phyloP scores from a whole-genome alignment of 1,140 invertebrate species.

The Coelopa frigida region DNA sequence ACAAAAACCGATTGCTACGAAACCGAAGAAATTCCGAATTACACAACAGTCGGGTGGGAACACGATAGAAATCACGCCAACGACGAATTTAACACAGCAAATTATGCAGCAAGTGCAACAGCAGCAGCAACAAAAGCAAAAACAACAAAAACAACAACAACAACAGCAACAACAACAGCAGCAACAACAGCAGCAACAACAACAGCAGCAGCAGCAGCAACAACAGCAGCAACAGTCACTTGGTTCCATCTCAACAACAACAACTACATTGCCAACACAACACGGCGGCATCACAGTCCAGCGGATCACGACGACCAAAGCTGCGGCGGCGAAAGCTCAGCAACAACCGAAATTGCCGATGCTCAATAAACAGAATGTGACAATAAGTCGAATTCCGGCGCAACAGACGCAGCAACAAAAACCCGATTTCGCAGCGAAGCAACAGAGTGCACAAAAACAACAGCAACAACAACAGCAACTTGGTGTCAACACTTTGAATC shows the following conservation, averaged over 20 bases:
- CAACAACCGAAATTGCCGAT: slow-evolving; percentile 23
- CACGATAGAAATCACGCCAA: slow-evolving; percentile 3
- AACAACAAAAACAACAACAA: slow-evolving; percentile 13
- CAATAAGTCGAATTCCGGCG: slow-evolving; percentile 31
- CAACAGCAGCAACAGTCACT: slow-evolving; percentile 13
- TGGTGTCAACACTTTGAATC: slow-evolving; percentile 2
- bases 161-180: slow-evolving; percentile 7
- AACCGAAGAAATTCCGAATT: slow-evolving; percentile 6
- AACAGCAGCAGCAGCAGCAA: slow-evolving; percentile 10
- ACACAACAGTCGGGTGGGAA: slow-evolving; percentile 5
- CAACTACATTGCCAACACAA: slow-evolving; percentile 3
- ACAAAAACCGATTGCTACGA: slow-evolving; percentile 16
- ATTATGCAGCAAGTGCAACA: slow-evolving; percentile 5
- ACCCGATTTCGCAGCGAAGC: slow-evolving; percentile 2
- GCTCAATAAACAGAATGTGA: slow-evolving; percentile 36
- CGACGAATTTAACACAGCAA: slow-evolving; percentile 15
- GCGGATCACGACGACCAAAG: slow-evolving; percentile 25
- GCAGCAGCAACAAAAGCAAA: slow-evolving; percentile 4
- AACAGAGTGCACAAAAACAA: background rate
- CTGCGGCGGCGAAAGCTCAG: background rate
- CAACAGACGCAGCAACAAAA: slow-evolving; percentile 7
- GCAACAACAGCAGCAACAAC: slow-evolving; percentile 7
- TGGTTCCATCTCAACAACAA: too few relatives aligned
- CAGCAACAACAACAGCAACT: slow-evolving; percentile 10
- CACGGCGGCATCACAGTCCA: slow-evolving; percentile 26